Evolutionary conservation across 2,797 vertebrate genomes (phyloP).

Genomic region (Myotis myotis): DNA sequence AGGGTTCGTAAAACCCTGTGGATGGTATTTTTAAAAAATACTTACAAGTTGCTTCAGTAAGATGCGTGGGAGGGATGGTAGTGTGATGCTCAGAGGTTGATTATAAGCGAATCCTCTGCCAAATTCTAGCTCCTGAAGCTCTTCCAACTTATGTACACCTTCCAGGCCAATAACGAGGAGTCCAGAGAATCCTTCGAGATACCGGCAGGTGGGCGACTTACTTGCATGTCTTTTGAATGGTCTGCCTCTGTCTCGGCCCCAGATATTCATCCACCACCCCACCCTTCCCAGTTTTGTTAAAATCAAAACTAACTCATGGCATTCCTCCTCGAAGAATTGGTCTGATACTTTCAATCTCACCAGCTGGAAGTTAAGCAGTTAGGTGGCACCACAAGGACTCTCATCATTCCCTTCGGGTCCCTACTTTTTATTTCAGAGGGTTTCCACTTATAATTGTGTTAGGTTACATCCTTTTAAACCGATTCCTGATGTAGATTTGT

Average conservation of each 20-base stretch:
- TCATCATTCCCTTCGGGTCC: background rate
- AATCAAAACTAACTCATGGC: background rate
- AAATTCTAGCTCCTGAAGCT: conserved; percentile 91
- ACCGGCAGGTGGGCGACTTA: background rate
- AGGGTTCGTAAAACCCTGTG: background rate
- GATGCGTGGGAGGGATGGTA: conserved; percentile 84
- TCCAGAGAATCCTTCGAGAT: conserved; percentile 86
- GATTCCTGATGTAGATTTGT: background rate
- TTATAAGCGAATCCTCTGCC: conserved; percentile 91
- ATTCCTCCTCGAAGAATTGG: background rate
- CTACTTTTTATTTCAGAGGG: background rate
- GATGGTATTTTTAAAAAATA: conserved; percentile 30
- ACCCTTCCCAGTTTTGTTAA: background rate
- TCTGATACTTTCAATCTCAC: background rate
- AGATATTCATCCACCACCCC: background rate
- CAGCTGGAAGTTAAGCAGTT: background rate
- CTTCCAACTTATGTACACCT: conserved; percentile 78
- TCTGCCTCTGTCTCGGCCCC: background rate
- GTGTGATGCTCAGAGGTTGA: conserved; percentile 86
- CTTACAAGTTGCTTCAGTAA: conserved; percentile 91
- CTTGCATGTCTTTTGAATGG: background rate
- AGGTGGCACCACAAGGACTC: background rate
- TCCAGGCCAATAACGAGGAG: conserved; percentile 90
- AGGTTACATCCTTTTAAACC: background rate
- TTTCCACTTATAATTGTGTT: background rate